phyloP scores from a whole-genome alignment of 2,888 invertebrate genomes.

The Eudemis profundana region DNA sequence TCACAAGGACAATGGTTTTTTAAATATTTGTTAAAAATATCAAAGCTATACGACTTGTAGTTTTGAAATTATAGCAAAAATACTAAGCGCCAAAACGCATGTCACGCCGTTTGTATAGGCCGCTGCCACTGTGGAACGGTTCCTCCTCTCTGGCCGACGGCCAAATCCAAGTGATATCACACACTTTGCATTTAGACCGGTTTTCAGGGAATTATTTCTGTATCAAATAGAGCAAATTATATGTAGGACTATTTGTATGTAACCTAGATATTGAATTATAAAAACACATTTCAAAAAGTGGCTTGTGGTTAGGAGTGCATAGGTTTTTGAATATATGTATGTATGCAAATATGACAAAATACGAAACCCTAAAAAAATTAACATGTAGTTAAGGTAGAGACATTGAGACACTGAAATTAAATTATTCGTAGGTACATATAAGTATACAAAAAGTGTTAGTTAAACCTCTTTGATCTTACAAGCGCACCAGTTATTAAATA shows the following conservation, averaged over 20 bases:
- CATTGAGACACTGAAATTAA: no score
- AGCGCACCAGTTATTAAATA: not conserved
- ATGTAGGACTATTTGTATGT: not conserved
- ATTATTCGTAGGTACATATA: not conserved
- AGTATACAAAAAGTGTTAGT: not conserved
- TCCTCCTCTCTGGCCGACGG: constrained; percentile 55
- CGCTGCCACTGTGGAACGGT: no score
- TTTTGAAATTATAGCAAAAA: no score
- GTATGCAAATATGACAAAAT: not conserved
- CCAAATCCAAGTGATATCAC: constrained; percentile 52
- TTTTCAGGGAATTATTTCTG: constrained; percentile 33
- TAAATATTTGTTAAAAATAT: no score
- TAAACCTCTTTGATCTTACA: not conserved
- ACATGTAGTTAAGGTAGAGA: no score
- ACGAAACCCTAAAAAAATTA: no score
- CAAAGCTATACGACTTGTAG: no score
- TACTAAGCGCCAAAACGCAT: no score
- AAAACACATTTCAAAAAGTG: not conserved
- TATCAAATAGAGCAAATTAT: not conserved
- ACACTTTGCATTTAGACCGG: constrained; percentile 57
- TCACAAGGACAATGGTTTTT: no score
- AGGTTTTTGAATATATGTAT: not conserved
- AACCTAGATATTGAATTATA: not conserved
- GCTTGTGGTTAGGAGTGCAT: not conserved
- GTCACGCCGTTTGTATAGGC: no score